These are phyloP conservation scores for Spinus pinus DNA, from an alignment of 2,797 vertebrate genomes.

Conservation along the genomic window DNA sequence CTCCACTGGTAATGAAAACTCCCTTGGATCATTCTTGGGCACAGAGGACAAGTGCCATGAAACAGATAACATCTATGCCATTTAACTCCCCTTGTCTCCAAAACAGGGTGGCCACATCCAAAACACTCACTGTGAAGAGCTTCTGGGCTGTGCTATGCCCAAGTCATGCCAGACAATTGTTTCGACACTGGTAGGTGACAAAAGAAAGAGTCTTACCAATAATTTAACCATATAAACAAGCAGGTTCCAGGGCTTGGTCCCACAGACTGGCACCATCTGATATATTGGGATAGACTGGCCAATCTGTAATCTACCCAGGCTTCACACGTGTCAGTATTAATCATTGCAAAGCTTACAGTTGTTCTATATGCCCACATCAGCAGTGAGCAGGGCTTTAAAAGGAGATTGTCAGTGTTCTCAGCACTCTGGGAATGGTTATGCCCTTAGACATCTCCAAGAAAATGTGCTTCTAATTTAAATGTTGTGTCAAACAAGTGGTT, in stretches of 20 bases:
- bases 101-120: neutral
- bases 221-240: neutral
- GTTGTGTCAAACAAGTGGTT: neutral
- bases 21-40: neutral
- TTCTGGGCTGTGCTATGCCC: neutral
- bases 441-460: neutral
- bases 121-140: neutral
- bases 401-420: conserved; percentile 12
- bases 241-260: neutral
- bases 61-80: neutral
- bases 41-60: neutral
- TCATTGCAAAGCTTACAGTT: neutral
- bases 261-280: neutral
- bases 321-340: neutral
- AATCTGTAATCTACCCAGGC: neutral
- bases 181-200: neutral
- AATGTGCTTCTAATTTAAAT: conserved; percentile 52
- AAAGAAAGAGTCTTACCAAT: neutral
- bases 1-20: neutral
- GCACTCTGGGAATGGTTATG: neutral
- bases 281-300: neutral
- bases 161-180: neutral
- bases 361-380: neutral
- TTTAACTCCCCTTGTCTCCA: neutral
- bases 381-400: conserved; percentile 46